These are phyloP conservation scores for Chrysogorgia sp. DNA, from an alignment of 92 coral and sea anemone species.

Conservation along the genomic window DNA sequence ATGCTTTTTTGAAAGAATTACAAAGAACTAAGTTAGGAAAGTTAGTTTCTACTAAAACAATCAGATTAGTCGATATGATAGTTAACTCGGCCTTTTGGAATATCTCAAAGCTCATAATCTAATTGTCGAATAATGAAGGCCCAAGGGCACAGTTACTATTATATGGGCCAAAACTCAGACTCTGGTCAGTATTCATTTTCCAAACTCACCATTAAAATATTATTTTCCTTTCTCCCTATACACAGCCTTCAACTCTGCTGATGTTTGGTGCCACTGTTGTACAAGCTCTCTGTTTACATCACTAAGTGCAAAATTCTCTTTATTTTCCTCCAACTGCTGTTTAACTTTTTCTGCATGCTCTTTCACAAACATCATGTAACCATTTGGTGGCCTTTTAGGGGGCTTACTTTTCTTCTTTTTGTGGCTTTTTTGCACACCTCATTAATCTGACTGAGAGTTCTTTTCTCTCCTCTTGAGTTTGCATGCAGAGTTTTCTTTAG, in stretches of 20 bases:
- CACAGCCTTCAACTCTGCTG: not conserved
- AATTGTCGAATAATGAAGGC: too few species aligned
- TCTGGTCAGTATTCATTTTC: too few species aligned
- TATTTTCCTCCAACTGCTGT: not conserved
- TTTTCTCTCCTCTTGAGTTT: conserved; percentile 2
- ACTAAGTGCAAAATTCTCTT: not conserved
- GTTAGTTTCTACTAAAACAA: too few species aligned
- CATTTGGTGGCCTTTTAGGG: not conserved
- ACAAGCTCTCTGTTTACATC: not conserved
- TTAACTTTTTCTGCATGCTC: not conserved
- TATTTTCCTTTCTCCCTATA: not conserved
- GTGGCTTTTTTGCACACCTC: not conserved
- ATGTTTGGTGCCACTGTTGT: conserved; percentile 4
- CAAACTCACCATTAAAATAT: not conserved
- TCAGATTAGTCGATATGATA: too few species aligned
- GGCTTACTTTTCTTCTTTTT: conserved; percentile 1
- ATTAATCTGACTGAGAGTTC: not conserved
- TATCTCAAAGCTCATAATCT: too few species aligned
- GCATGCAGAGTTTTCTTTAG: conserved; percentile 3
- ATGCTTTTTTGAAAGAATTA: too few species aligned
- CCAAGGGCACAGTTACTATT: too few species aligned
- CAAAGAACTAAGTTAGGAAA: too few species aligned
- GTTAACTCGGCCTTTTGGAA: too few species aligned
- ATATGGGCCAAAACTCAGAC: too few species aligned
- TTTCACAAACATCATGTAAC: conserved; percentile 2